Base-by-base conservation (phyloP, 1,140 invertebrate species). In the Mamestra configurata region DNA sequence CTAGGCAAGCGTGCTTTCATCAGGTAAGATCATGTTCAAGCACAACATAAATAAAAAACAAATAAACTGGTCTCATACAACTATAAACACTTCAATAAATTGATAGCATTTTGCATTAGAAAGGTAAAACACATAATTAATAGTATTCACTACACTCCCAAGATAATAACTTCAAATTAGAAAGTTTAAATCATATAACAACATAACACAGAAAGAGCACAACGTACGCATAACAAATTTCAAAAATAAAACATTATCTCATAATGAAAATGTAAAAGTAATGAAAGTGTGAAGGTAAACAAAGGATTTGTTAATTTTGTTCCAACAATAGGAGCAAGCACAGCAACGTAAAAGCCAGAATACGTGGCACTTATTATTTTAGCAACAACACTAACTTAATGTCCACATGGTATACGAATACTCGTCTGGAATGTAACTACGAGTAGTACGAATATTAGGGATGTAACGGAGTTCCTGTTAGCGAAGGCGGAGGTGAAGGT, bases 221-320 rank as follows among this genome's bases (percentile, higher is more conserved):
- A 51, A 49, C 43, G 4, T 6, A 51, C 43, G 13, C 18, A 68
- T 71, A 53, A 31, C 68, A 71, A 46, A 27, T 35, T 53, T 35
- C 20, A 71, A n/a, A 53, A 71, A 18, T 51, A 71, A 71, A 51
- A 53, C 24, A 71, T 70, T 70, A 70, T 70, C 43, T 53, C 68
- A 27, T 71, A 71, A 70, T 70, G 66, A 70, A 71, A 71, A 71
- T 53, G 49, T 71, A 51, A 71, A 71, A 71, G 68, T 61, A 76
- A 76, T 76, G 72, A 61, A 76, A 59, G 55, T 46, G 40, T 40
- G 37, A 27, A 24, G n/a, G 53, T 76, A 76, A 46, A 61, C 55
- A 76, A 76, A 76, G 53, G 51, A 46, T 40, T 55, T 76, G 55
- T 76, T 76, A 76, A 73, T 76, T 61, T 59, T 24, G 22, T 76